phyloP scores from a whole-genome alignment of 1,140 invertebrate genomes.

The Rhynchophorus ferrugineus region DNA sequence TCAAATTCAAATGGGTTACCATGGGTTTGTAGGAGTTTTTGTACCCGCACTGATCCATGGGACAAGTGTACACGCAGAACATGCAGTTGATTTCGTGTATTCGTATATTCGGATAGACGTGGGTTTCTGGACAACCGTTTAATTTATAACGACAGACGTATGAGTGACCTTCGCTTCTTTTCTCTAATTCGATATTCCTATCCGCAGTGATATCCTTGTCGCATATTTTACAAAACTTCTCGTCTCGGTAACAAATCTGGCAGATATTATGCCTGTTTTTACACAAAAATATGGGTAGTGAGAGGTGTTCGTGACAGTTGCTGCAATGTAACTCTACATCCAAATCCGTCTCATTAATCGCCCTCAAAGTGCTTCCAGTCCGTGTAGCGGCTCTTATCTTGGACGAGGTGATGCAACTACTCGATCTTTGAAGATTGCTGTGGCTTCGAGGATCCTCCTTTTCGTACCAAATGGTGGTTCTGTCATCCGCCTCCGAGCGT shows the following conservation, averaged over 20 bases:
- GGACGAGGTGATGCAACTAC: background rate
- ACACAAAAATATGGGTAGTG: constrained; percentile 32
- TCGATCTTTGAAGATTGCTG: background rate
- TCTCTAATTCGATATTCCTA: constrained; percentile 30
- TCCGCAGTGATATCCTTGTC: constrained; percentile 23
- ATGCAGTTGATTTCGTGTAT: constrained; percentile 31
- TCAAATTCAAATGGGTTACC: constrained; percentile 27
- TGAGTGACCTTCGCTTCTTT: constrained; percentile 20
- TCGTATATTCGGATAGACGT: constrained; percentile 25
- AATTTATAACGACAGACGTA: constrained; percentile 28
- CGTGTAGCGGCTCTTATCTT: constrained; percentile 5
- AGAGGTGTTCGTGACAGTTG: constrained; percentile 25
- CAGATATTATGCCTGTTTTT: constrained; percentile 29
- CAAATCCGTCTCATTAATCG: constrained; percentile 18
- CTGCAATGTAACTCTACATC: constrained; percentile 25
- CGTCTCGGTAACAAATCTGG: constrained; percentile 17
- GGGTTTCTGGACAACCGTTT: constrained; percentile 27
- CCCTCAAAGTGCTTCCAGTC: constrained; percentile 16
- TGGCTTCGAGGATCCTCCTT: background rate
- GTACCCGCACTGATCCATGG: constrained; percentile 23
- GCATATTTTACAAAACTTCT: constrained; percentile 25
- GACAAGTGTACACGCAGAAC: constrained; percentile 31
- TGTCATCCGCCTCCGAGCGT: constrained; percentile 3
- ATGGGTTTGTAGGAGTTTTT: constrained; percentile 26
- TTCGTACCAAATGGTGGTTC: constrained; percentile 12